These are phyloP conservation scores for Cynoglossus semilaevis DNA, from an alignment of 2,113 vertebrate species.

Conservation along the genomic window DNA sequence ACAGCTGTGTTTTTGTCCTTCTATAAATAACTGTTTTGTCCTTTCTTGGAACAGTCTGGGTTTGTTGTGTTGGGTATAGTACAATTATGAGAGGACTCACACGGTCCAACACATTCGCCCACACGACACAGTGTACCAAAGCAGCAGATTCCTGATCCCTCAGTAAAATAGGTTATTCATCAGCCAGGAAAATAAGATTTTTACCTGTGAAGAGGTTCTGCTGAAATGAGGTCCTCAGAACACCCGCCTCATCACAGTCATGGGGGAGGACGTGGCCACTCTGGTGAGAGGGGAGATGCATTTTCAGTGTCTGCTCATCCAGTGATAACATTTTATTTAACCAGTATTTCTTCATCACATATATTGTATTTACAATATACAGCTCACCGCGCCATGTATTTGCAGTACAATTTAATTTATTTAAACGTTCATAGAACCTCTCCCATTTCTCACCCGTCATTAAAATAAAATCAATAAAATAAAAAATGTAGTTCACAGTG, in stretches of 20 bases:
- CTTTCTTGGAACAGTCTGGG: constrained; percentile 8
- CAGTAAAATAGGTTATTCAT: constrained; percentile 62
- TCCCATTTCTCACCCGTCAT: too few relatives aligned
- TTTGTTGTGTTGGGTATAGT: constrained; percentile 14
- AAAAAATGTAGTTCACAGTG: too few relatives aligned
- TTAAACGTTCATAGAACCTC: too few relatives aligned
- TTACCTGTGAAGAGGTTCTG: constrained; percentile 54
- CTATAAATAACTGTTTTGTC: constrained; percentile 21
- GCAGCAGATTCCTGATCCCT: constrained; percentile 38
- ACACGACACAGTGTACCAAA: constrained; percentile 37
- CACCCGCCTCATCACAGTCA: constrained; percentile 49
- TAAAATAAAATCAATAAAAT: too few relatives aligned
- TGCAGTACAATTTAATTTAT: too few relatives aligned
- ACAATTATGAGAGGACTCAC: constrained; percentile 25
- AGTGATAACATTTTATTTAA: constrained; percentile 9
- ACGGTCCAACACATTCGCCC: constrained; percentile 12
- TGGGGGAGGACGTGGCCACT: constrained; percentile 42
- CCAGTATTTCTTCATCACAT: constrained; percentile 1
- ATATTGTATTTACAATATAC: not conserved
- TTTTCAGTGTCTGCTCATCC: constrained; percentile 7
- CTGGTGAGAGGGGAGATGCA: constrained; percentile 15
- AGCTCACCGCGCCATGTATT: too few relatives aligned
- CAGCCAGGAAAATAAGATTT: constrained; percentile 49
- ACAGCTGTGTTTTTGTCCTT: constrained; percentile 10
- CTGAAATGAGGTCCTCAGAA: constrained; percentile 50